Base-by-base conservation (phyloP, 2,797 vertebrate species). In the Gymnoscopelus braueri region DNA sequence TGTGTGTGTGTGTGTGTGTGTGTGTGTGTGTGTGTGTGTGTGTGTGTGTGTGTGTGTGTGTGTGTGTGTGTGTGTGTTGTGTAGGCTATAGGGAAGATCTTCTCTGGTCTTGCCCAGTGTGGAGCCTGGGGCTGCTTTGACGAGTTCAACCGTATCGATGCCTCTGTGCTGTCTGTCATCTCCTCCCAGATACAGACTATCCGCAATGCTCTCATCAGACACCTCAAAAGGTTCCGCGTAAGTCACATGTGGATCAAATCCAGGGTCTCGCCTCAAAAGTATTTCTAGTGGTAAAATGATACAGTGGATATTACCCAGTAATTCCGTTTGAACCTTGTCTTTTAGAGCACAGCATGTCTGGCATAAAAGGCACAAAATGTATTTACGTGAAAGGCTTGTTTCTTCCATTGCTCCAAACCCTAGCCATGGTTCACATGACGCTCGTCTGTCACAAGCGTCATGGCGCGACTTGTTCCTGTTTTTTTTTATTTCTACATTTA, bases 121-220 rank as follows among this genome's bases (percentile, higher is more conserved):
- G 98, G 98, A 32, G 97, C 97, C 0, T 99, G 98, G 98, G 98
- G 98, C 51, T 99, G 98, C 87, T 99, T 99, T 50, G 98, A 99
- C 64, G 97, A 99, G 82, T 99, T 99, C 74, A 99, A 99, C 83
- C 96, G 98, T 1, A 99, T 99, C 0, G 97, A 98, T 0, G 97
- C 98, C n/a, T 97, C 98, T 0, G 97, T 99, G 73, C 93, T 99
- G 48, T 99, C 98, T 0, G 97, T 99, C 60, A 97, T 99, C 88
- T 98, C 98, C 0, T 97, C 96, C 4, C 98, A 99, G 91, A 99
- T 99, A 75, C 98, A 99, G 85, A 97, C 95, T 0, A 98, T 99
- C 76, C 94, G 96, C 48, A 97, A 95, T 0, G 98, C 98, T 69
- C 94, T 99, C 72, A 97, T 97, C 58, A 92, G 96, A 69, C 92